Conservation (phyloP, 1,140 invertebrate genomes). For the Homalodisca vitripennis region DNA sequence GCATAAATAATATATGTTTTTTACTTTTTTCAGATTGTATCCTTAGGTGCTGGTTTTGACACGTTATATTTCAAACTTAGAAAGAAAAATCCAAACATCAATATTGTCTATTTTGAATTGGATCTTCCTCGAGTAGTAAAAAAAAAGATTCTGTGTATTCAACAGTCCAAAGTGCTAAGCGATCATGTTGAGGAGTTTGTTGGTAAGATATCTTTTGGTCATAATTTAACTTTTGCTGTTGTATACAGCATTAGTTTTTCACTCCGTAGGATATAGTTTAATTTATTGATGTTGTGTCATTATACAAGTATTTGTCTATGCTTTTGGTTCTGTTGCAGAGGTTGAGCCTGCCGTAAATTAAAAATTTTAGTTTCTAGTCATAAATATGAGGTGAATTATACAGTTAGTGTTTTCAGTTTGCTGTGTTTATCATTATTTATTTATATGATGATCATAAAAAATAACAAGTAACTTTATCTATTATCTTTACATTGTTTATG, state of each 20-base stretch:
- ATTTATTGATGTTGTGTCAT: neutral
- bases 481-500: too few relatives aligned
- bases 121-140: conserved; percentile 85
- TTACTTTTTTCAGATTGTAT: conserved; percentile 89
- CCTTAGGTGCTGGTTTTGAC: conserved; percentile 95
- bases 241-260: neutral
- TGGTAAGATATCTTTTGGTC: conserved; percentile 19
- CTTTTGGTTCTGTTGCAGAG: too few relatives aligned
- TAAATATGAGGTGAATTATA: too few relatives aligned
- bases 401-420: too few relatives aligned
- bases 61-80: conserved; percentile 92
- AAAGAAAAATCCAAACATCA: conserved; percentile 63
- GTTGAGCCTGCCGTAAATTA: too few relatives aligned
- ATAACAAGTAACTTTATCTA: too few relatives aligned
- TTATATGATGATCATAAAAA: too few relatives aligned
- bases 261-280: neutral
- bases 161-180: conserved; percentile 82
- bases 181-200: conserved; percentile 6
- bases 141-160: conserved; percentile 80
- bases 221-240: neutral
- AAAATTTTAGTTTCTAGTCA: too few relatives aligned
- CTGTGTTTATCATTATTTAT: too few relatives aligned
- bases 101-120: conserved; percentile 83
- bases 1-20: too few relatives aligned
- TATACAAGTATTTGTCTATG: neutral